Evolutionary conservation across 2,797 vertebrate species (phyloP).

Genomic region (Notoglanidium macrostoma): DNA sequence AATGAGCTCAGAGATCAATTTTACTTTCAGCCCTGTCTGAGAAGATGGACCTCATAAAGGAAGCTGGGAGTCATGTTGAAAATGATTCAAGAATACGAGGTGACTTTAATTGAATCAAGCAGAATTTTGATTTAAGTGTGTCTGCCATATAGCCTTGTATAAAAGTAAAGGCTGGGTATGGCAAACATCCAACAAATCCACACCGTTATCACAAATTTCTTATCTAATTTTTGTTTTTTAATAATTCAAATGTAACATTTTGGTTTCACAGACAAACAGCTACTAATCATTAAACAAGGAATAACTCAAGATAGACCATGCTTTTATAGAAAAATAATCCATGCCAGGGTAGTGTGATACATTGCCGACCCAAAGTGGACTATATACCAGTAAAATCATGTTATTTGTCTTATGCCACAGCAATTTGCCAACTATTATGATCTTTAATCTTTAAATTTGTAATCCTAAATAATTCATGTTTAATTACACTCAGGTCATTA

Average conservation of each 20-base stretch:
- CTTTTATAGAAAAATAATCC: neutral
- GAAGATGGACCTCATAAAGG: neutral
- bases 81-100: neutral
- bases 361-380: no score
- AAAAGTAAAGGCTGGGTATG: neutral
- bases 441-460: no score
- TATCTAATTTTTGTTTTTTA: no score
- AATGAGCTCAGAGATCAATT: conserved; percentile 19
- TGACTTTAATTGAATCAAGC: neutral
- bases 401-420: no score
- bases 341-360: neutral
- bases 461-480: no score
- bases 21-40: neutral
- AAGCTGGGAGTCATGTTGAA: neutral
- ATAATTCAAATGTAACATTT: neutral
- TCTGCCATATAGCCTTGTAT: neutral
- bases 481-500: no score
- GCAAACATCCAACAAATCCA: neutral
- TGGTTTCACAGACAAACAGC: neutral
- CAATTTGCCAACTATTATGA: no score
- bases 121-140: neutral
- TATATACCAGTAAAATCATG: no score
- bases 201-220: neutral
- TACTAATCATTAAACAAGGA: neutral
- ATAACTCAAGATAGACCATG: neutral